Conservation (phyloP, 2,113 vertebrate species). For the Neoarius graeffei region DNA sequence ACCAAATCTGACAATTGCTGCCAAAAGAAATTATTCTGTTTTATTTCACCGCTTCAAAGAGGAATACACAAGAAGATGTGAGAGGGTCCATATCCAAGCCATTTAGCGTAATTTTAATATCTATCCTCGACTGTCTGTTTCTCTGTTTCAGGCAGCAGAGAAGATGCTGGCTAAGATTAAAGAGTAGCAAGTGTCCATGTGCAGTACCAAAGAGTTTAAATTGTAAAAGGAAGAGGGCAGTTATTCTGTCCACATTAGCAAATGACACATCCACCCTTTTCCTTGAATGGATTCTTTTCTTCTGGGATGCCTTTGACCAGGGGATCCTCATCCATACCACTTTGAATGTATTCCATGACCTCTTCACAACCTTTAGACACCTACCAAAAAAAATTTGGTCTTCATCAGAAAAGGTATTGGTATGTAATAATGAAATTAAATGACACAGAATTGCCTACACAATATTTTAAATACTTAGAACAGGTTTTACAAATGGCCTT, state of each 20-base stretch:
- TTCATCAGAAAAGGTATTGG: neutral
- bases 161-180: conserved; percentile 55
- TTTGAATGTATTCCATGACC: conserved; percentile 89
- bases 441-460: neutral
- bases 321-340: conserved; percentile 84
- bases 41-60: conserved; percentile 58
- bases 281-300: conserved; percentile 97
- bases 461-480: neutral
- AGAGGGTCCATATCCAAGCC: conserved; percentile 40
- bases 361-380: conserved; percentile 97
- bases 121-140: conserved; percentile 43
- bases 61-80: conserved; percentile 46
- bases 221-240: conserved; percentile 54
- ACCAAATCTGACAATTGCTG: conserved; percentile 50
- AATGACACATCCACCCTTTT: conserved; percentile 94
- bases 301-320: conserved; percentile 94
- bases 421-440: neutral
- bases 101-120: conserved; percentile 46
- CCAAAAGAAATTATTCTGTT: conserved; percentile 52
- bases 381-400: conserved; percentile 65
- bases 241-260: conserved; percentile 74
- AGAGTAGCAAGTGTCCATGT: conserved; percentile 57
- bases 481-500: neutral
- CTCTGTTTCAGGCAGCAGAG: conserved; percentile 48
- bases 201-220: conserved; percentile 58